These are phyloP conservation scores for Nothobranchius kuhntae DNA, from an alignment of 2,113 vertebrate species.

Conservation along the genomic window DNA sequence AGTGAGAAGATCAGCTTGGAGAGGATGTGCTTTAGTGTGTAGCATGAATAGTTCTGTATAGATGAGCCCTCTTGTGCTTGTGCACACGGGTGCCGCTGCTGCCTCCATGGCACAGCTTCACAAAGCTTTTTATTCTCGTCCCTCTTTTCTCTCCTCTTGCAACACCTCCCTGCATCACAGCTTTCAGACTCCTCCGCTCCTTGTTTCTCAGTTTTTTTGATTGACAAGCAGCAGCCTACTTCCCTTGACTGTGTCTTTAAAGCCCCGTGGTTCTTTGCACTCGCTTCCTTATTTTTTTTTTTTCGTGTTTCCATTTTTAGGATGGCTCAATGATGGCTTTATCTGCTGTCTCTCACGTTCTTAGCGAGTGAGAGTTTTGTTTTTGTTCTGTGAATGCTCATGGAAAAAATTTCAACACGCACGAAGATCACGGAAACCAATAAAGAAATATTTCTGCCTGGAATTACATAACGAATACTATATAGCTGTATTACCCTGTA, in stretches of 20 bases:
- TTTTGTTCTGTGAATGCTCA: constrained; percentile 24
- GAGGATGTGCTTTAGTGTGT: constrained; percentile 40
- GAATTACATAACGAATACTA: constrained; percentile 14
- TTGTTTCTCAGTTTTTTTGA: constrained; percentile 68
- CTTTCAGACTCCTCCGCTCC: constrained; percentile 71
- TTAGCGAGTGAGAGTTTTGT: constrained; percentile 41
- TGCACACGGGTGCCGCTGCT: background rate
- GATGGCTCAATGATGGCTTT: constrained; percentile 56
- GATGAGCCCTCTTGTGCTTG: constrained; percentile 26
- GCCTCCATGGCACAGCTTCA: constrained; percentile 70
- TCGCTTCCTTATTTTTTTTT: constrained; percentile 29
- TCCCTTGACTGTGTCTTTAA: constrained; percentile 66
- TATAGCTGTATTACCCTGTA: constrained; percentile 12
- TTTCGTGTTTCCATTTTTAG: constrained; percentile 72
- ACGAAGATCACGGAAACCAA: background rate
- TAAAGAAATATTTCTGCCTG: background rate
- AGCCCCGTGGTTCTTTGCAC: constrained; percentile 61
- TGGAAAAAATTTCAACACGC: background rate
- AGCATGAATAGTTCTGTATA: constrained; percentile 51
- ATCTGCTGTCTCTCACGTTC: constrained; percentile 49
- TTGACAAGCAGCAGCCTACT: constrained; percentile 71
- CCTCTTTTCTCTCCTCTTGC: constrained; percentile 58
- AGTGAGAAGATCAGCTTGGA: constrained; percentile 36
- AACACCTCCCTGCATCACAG: constrained; percentile 72
- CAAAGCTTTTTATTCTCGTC: constrained; percentile 61